Percentiles rank a stretch among this genome's conserved stretches.
phyloP scores from a whole-genome alignment of 2,888 invertebrate species.

The Campaea margaritaria region DNA sequence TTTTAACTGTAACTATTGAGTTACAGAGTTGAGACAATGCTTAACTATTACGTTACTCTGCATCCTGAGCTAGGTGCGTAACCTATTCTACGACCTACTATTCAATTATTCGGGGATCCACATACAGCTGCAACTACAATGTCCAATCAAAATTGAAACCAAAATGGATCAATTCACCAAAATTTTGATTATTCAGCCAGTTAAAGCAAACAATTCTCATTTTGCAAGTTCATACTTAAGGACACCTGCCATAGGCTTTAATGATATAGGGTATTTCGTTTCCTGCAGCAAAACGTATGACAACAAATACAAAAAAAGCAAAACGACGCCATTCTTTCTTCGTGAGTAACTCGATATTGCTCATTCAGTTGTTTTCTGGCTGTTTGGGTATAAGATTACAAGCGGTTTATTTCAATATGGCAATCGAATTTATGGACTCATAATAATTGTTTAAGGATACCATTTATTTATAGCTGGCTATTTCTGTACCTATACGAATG shows the following conservation, averaged over 20 bases:
- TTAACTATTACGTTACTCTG: no score
- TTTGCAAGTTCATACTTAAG: neutral
- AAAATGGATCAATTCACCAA: no score
- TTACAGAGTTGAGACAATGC: no score
- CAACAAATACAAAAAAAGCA: conserved; percentile 70
- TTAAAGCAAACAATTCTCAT: no score
- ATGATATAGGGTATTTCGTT: conserved; percentile 31
- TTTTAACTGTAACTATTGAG: no score
- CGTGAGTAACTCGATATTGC: conserved; percentile 79
- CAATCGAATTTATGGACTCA: conserved; percentile 79
- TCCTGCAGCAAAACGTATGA: conserved; percentile 56
- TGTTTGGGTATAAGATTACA: conserved; percentile 85
- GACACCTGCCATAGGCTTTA: conserved; percentile 16
- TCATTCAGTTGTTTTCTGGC: conserved; percentile 81
- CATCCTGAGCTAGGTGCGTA: no score
- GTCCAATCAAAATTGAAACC: no score
- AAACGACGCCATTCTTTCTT: conserved; percentile 70
- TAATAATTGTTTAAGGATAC: conserved; percentile 62
- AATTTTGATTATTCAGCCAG: no score
- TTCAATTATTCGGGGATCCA: no score
- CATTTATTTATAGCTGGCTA: conserved; percentile 60
- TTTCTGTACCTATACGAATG: conserved; percentile 32
- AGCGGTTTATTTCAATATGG: conserved; percentile 82
- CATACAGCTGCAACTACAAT: no score
- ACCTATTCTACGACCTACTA: no score